Base-by-base conservation (phyloP, 2,797 vertebrate genomes). In the Tenualosa thibaudeaui region DNA sequence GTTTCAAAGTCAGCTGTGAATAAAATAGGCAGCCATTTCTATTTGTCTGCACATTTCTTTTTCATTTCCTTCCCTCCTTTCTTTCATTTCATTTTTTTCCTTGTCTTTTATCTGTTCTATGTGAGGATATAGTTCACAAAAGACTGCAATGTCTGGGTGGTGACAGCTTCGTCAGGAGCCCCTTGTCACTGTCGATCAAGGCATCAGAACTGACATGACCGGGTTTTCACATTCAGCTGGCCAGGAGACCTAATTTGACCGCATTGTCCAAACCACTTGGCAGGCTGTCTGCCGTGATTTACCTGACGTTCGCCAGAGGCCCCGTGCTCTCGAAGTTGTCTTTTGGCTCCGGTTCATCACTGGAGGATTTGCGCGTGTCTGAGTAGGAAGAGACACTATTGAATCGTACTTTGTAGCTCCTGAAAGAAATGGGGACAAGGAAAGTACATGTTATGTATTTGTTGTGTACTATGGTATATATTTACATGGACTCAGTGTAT, bases 331-430 rank as follows among this genome's bases (percentile, higher is more conserved):
- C 98, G 9, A 99, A 99, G 93, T 98, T 97, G 90, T 97, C 95
- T 93, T 92, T 96, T 88, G 94, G 89, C 86, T 98, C 97, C 0
- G 96, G 96, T 62, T 98, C 98, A 0, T 99, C 97, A 0, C 96
- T 97, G 0, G 97, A 98, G 82, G 97, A 98, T 89, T 99, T 99
- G 81, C 93, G 96, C 0, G 96, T 97, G 51, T 99, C 98, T 0
- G 97, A 97, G 90, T 96, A 97, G 0, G 98, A 99, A 58, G 98
- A 99, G 89, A 99, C 98, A 0, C 98, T 99, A 91, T 99, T 99
- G 95, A 99, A 99, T 4, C 98, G 97, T 2, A 99, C 97, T 91
- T 99, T 99, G 95, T 99, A 99, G 93, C 97, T 98, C 96, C 98
- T 99, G 92, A 86, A 49, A 84, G 81, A 81, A 81, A 51, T 31